Evolutionary conservation across 2,113 vertebrate genomes (phyloP).

Genomic region (Halichoeres trimaculatus): DNA sequence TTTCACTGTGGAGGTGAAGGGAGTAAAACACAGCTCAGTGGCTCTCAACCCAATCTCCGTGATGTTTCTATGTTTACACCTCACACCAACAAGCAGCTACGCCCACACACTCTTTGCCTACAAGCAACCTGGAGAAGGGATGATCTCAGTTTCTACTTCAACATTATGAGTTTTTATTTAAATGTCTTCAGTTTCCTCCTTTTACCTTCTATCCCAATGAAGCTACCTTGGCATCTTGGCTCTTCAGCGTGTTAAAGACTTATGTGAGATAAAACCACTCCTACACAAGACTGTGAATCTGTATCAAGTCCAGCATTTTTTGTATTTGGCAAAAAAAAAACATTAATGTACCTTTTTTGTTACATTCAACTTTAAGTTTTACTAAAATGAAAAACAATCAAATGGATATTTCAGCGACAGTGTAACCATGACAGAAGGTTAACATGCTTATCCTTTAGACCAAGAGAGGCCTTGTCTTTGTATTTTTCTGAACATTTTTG

Average conservation of each 20-base stretch:
- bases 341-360: constrained; percentile 37
- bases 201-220: constrained; percentile 35
- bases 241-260: constrained; percentile 57
- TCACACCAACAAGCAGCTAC: too few species aligned
- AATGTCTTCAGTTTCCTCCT: constrained; percentile 12
- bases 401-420: constrained; percentile 53
- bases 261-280: constrained; percentile 89
- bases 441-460: constrained; percentile 83
- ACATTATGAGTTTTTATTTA: constrained; percentile 1
- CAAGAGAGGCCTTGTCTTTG: constrained; percentile 85
- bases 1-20: neutral
- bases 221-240: constrained; percentile 58
- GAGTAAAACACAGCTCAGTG: too few species aligned
- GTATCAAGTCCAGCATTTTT: constrained; percentile 52
- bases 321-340: constrained; percentile 46
- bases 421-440: constrained; percentile 75
- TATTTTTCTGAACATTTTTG: constrained; percentile 88
- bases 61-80: too few species aligned
- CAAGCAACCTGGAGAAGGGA: constrained; percentile 7
- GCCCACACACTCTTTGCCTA: neutral
- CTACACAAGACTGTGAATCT: constrained; percentile 85
- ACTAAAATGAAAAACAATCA: constrained; percentile 50
- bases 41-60: too few species aligned
- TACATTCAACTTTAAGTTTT: constrained; percentile 44
- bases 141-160: constrained; percentile 4